phyloP scores from a whole-genome alignment of 1,140 invertebrate genomes.

The Pseudomyrmex cubaensis region DNA sequence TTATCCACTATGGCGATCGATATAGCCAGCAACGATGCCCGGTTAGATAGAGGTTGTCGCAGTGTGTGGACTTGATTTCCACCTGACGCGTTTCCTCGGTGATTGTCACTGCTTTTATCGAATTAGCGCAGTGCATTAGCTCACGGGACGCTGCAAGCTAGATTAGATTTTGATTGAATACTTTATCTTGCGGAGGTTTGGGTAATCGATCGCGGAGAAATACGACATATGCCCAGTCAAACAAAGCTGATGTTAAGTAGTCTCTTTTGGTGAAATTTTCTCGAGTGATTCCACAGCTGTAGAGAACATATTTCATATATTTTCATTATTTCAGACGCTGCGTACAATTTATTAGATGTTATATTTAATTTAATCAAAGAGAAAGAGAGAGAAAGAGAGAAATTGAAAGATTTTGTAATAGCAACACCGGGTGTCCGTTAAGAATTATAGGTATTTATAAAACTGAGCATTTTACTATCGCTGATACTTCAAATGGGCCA shows the following conservation, averaged over 20 bases:
- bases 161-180: constrained; percentile 51
- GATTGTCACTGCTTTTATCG: constrained; percentile 52
- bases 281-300: no score
- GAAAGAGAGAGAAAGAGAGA: not conserved
- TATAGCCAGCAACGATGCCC: constrained; percentile 30
- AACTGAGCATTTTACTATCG: not conserved
- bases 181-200: constrained; percentile 14
- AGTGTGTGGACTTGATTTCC: constrained; percentile 43
- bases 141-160: not conserved
- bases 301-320: no score
- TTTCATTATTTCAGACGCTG: no score
- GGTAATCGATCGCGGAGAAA: not conserved
- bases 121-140: constrained; percentile 45
- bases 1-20: constrained; percentile 29
- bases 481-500: not conserved
- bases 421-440: not conserved
- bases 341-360: no score
- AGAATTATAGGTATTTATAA: constrained; percentile 12
- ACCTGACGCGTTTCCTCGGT: constrained; percentile 36
- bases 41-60: constrained; percentile 30
- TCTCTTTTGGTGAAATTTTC: no score
- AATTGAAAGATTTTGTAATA: not conserved
- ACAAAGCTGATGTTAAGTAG: not conserved
- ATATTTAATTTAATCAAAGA: not conserved
- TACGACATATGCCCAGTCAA: constrained; percentile 3